These are phyloP conservation scores for Ferrisia virgata DNA, from an alignment of 2,888 invertebrate genomes.

Conservation along the genomic window DNA sequence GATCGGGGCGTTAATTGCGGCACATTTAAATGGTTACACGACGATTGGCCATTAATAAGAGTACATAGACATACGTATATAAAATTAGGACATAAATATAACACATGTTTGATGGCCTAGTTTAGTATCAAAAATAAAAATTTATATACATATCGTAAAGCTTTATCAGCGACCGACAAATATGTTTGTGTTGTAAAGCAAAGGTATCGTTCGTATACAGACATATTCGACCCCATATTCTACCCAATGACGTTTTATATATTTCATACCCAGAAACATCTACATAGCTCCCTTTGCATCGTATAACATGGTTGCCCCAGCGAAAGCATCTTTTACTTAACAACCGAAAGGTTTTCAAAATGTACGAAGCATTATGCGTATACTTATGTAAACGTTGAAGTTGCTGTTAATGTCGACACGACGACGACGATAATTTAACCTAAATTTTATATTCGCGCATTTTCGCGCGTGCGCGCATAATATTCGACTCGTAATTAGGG, in stretches of 20 bases:
- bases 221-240: too few relatives aligned
- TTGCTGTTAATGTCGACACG: neutral
- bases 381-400: neutral
- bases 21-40: neutral
- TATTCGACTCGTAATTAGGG: neutral
- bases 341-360: neutral
- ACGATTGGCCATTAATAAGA: conserved; percentile 1
- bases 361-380: neutral
- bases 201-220: too few relatives aligned
- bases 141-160: neutral
- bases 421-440: neutral
- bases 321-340: too few relatives aligned
- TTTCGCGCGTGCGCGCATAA: neutral
- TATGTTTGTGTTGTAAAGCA: neutral
- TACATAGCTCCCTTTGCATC: neutral
- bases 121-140: neutral
- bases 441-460: neutral
- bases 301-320: neutral
- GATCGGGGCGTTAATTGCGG: neutral
- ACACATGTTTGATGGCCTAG: conserved; percentile 19
- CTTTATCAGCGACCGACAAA: neutral
- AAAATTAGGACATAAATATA: conserved; percentile 4
- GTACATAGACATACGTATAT: too few relatives aligned
- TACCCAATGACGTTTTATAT: too few relatives aligned
- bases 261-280: too few relatives aligned